These are phyloP conservation scores for Acipenser transmontanus DNA, from an alignment of 2,797 vertebrate species.

Conservation along the genomic window DNA sequence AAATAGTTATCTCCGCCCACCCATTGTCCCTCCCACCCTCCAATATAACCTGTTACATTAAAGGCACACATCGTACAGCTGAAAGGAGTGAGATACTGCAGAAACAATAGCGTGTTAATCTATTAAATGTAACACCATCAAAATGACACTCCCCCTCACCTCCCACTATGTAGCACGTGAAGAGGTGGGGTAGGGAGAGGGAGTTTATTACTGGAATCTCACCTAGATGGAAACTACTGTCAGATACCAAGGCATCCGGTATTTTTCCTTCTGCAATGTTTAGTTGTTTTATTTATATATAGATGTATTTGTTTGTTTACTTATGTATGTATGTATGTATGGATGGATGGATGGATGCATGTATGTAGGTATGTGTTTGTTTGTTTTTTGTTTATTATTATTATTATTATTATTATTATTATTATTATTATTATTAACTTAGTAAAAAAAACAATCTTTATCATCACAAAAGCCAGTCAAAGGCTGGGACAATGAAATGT, in stretches of 20 bases:
- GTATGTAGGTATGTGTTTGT: no score
- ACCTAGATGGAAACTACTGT: conserved; percentile 54
- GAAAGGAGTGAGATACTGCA: not conserved
- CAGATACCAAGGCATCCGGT: conserved; percentile 36
- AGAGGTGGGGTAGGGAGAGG: conserved; percentile 8
- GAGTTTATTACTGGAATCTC: conserved; percentile 49
- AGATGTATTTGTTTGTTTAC: no score
- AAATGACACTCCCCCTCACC: conserved; percentile 16
- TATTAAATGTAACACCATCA: conserved; percentile 17
- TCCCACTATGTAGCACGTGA: conserved; percentile 14
- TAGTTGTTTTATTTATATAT: conserved; percentile 19
- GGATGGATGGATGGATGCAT: no score
- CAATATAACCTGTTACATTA: not conserved
- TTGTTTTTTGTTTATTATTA: no score
- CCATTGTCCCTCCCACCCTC: not conserved
- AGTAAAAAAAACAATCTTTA: no score
- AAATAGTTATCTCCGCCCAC: not conserved
- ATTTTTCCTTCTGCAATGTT: conserved; percentile 11
- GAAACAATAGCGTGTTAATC: conserved; percentile 11
- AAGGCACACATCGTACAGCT: not conserved
- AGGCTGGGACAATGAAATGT: no score
- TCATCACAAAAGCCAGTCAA: no score
- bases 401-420: no score
- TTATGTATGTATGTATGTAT: no score
- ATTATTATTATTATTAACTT: no score